These are phyloP conservation scores for Danaus plexippus DNA, from an alignment of 1,140 invertebrate genomes.

Conservation along the genomic window DNA sequence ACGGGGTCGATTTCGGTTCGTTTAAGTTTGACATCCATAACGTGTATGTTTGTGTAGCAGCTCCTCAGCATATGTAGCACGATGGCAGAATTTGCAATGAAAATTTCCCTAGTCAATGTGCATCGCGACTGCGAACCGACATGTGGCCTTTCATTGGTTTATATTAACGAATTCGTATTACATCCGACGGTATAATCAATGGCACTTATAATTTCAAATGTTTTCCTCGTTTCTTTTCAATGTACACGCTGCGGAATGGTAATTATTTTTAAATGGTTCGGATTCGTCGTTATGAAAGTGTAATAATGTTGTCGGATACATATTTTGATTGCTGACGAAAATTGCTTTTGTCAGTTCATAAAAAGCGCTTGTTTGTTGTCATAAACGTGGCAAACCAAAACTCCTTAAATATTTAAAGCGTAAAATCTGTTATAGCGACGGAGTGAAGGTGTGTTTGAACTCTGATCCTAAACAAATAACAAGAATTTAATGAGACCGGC, in stretches of 20 bases:
- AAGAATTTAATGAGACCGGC: constrained; percentile 53
- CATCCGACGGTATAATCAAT: constrained; percentile 21
- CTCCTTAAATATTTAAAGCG: constrained; percentile 58
- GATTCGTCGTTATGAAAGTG: background rate
- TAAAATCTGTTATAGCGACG: constrained; percentile 54
- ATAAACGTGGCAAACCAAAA: constrained; percentile 44
- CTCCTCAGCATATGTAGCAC: constrained; percentile 46
- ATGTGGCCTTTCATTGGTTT: constrained; percentile 30
- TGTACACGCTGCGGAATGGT: background rate
- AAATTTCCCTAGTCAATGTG: constrained; percentile 62
- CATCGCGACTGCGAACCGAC: constrained; percentile 55
- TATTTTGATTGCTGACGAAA: background rate
- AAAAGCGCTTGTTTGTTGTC: constrained; percentile 36
- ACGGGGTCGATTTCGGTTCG: constrained; percentile 63
- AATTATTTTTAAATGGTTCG: constrained; percentile 1
- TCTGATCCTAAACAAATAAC: constrained; percentile 60
- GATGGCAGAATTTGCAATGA: constrained; percentile 69
- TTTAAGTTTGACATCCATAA: constrained; percentile 70
- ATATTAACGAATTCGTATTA: constrained; percentile 22
- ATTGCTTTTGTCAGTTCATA: constrained; percentile 11
- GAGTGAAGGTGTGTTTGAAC: constrained; percentile 46
- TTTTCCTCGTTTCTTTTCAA: constrained; percentile 15
- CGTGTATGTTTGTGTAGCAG: constrained; percentile 57
- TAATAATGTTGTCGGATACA: constrained; percentile 2
- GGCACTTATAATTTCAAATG: constrained; percentile 22